phyloP scores from a whole-genome alignment of 2,888 invertebrate genomes.

The Pyrrhia umbra region DNA sequence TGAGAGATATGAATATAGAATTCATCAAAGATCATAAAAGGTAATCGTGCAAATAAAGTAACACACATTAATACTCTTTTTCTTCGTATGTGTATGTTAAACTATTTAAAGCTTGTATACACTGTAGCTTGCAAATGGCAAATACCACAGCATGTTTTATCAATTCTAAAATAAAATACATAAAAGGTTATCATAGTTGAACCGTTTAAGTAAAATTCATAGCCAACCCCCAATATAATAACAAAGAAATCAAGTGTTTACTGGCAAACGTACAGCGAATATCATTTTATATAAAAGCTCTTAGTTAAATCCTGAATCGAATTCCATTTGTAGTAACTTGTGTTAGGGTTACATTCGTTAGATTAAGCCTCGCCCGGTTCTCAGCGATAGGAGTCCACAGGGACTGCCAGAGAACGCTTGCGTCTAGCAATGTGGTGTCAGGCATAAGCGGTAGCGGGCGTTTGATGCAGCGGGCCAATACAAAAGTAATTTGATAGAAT shows the following conservation, averaged over 20 bases:
- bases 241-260: slow-evolving; percentile 53
- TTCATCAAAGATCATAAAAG: too few species aligned
- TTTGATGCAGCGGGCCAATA: not conserved
- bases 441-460: slow-evolving; percentile 27
- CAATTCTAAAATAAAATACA: not conserved
- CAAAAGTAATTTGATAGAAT: not conserved
- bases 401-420: slow-evolving; percentile 76
- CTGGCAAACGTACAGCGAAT: slow-evolving; percentile 53
- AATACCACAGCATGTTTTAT: not conserved
- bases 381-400: slow-evolving; percentile 83
- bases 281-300: slow-evolving; percentile 74
- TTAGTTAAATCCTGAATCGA: slow-evolving; percentile 87
- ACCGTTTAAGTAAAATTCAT: slow-evolving; percentile 32
- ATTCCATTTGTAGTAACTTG: slow-evolving; percentile 87
- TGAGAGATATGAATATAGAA: too few species aligned
- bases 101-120: too few species aligned
- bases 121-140: too few species aligned
- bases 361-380: slow-evolving; percentile 84
- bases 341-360: slow-evolving; percentile 84
- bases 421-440: slow-evolving; percentile 62
- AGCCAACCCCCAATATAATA: slow-evolving; percentile 38
- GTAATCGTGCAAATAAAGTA: too few species aligned
- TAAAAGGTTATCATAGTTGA: not conserved
- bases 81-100: too few species aligned
- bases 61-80: too few species aligned